phyloP scores from a whole-genome alignment of 2,797 vertebrate genomes.

The Pitangus sulphuratus region DNA sequence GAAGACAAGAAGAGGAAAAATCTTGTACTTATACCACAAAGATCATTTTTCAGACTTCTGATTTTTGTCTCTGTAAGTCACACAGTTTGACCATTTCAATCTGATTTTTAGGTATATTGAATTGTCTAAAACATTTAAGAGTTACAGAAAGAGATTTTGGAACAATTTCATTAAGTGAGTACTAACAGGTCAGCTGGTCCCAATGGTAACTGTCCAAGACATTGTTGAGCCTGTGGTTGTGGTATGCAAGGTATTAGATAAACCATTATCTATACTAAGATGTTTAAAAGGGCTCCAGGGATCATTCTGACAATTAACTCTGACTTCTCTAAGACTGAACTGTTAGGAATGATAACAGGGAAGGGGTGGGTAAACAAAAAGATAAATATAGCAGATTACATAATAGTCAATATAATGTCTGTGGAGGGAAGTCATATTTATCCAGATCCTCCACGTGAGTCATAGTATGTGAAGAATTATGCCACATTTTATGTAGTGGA shows the following conservation, averaged over 20 bases:
- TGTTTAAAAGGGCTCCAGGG: neutral
- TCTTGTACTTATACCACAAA: neutral
- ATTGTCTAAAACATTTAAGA: neutral
- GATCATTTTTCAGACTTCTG: neutral
- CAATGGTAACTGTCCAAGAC: neutral
- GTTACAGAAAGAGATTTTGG: neutral
- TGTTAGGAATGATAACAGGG: neutral
- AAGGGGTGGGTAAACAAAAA: neutral
- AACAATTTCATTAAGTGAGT: neutral
- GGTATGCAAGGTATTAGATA: neutral
- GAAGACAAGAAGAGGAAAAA: neutral
- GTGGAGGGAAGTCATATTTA: neutral
- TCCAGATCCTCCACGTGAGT: neutral
- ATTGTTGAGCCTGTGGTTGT: neutral
- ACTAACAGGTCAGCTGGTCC: neutral
- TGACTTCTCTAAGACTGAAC: neutral
- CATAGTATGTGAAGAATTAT: neutral
- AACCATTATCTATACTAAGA: neutral
- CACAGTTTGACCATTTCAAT: neutral
- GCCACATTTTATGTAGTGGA: neutral
- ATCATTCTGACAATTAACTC: neutral
- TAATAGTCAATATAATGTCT: neutral
- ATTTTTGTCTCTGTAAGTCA: neutral
- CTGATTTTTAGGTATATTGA: neutral
- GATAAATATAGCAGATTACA: neutral